A percentile compares a stretch with the other conserved stretches of the same genome.
These are phyloP conservation scores for Linhomoeus sp. DNA, from an alignment of 2,888 invertebrate genomes.

Conservation along the genomic window DNA sequence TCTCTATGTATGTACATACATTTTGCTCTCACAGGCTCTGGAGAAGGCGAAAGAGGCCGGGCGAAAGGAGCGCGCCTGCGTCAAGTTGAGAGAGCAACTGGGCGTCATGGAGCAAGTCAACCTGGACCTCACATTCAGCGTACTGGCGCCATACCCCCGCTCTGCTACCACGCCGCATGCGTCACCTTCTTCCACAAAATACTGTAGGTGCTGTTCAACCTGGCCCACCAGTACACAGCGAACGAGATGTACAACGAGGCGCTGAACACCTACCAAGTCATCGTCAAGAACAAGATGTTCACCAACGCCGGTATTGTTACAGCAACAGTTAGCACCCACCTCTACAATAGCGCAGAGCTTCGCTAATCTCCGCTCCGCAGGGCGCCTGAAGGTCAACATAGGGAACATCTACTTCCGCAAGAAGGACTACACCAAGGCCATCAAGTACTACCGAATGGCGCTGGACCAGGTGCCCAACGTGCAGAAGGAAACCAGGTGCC, in stretches of 20 bases:
- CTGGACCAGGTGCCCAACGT: constrained; percentile 77
- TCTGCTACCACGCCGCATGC: too few species aligned
- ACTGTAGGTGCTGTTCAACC: constrained; percentile 66
- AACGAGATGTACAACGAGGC: constrained; percentile 92
- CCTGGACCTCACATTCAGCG: constrained; percentile 81
- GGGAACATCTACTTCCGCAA: constrained; percentile 90
- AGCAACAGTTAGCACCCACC: too few species aligned
- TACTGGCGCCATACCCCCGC: too few species aligned
- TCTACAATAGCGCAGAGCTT: too few species aligned
- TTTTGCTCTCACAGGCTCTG: too few species aligned
- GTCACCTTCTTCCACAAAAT: too few species aligned
- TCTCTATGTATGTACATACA: too few species aligned
- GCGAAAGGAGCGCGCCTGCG: constrained; percentile 66
- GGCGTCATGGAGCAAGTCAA: constrained; percentile 74
- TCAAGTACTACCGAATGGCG: constrained; percentile 95
- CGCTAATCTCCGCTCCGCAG: constrained; percentile 19
- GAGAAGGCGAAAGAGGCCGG: constrained; percentile 92
- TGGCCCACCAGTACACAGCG: constrained; percentile 77
- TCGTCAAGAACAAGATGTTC: constrained; percentile 72
- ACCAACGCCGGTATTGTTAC: constrained; percentile 55
- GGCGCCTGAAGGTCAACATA: constrained; percentile 85
- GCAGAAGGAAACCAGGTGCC: constrained; percentile 76
- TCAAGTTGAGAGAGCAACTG: constrained; percentile 66
- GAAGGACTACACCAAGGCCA: constrained; percentile 70
- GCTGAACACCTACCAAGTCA: constrained; percentile 76